Evolutionary conservation across 2,888 invertebrate species (phyloP), one percentile per base, ranked within the genome.

Genomic region (Coenonympha arcania): DNA sequence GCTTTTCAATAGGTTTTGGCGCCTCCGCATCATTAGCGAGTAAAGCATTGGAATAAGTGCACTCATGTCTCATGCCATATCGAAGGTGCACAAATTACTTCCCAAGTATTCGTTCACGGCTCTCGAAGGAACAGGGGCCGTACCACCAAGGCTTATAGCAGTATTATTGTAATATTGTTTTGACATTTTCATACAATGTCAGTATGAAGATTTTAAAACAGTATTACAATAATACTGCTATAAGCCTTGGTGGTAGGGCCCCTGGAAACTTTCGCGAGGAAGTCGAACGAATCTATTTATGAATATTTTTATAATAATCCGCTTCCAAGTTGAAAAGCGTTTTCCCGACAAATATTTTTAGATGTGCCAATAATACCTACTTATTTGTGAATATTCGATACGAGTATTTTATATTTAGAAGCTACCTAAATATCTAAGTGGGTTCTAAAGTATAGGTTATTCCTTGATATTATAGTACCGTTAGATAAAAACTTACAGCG

Each of bases 1-100:
- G n/a, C n/a, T n/a, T n/a, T n/a, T n/a, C n/a, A 22, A 9, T 22
- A 22, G 15, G 22, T 39, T 39, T 39, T 24, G 37, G 24, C 37
- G 13, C 22, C 37, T 24, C 22, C 37, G 15, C 37, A 24, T 39
- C 37, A 39, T 39, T 39, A 39, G 37, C 37, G 37, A 39, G 15
- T 9, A 34, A 39, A 39, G 37, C 22, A 39, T 39, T 22, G 13
- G 22, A 8, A 2, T 15, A 39, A 39, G 37, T 22, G 37, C 37
- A 39, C 37, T 24, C 37, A 1, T 34, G 19, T 19, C 37, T 24
- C 37, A 1, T 34, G 19, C n/a, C 19, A 34, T n/a, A 8, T 22
- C 13, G 13, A 8, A 2, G 22, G 9, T 22, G 15, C 15, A 39
- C 22, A 22, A n/a, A n/a, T 24, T 11, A 22, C 8, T 8, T 22